Conservation (phyloP, 2,797 vertebrate genomes). For the Centroberyx gerrardi region DNA sequence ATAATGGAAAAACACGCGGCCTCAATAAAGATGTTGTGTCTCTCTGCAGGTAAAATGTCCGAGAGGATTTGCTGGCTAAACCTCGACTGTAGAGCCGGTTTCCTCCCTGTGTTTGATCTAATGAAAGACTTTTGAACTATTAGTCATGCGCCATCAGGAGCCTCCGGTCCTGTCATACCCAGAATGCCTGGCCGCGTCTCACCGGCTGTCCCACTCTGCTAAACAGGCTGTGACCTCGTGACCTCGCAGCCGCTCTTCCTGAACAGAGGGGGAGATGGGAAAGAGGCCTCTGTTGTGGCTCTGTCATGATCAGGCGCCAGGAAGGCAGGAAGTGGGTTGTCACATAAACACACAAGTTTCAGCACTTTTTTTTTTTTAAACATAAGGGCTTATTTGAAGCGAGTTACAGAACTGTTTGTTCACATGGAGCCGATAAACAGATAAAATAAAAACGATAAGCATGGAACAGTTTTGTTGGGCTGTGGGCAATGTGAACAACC, state of each 20-base stretch:
- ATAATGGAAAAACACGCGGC: not conserved
- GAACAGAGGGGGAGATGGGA: slow-evolving; percentile 43
- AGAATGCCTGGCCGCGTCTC: slow-evolving; percentile 7
- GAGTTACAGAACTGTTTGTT: slow-evolving; percentile 42
- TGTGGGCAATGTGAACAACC: not conserved
- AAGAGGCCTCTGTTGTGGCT: slow-evolving; percentile 69
- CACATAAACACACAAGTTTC: slow-evolving; percentile 69
- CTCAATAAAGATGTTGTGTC: not conserved
- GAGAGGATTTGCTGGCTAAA: not conserved
- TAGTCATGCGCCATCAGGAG: not conserved
- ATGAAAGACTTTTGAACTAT: slow-evolving; percentile 12
- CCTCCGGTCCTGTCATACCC: slow-evolving; percentile 4
- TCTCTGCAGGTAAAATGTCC: slow-evolving; percentile 7
- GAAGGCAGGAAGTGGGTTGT: slow-evolving; percentile 70
- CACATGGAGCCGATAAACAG: slow-evolving; percentile 26
- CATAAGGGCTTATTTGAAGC: slow-evolving; percentile 31
- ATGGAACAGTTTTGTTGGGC: not conserved
- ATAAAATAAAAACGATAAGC: slow-evolving; percentile 24
- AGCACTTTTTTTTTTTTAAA: slow-evolving; percentile 58
- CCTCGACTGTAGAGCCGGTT: not conserved
- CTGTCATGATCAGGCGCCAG: slow-evolving; percentile 75
- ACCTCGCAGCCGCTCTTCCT: slow-evolving; percentile 53
- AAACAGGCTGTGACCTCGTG: slow-evolving; percentile 47
- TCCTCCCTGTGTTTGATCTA: slow-evolving; percentile 21
- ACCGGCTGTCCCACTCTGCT: slow-evolving; percentile 5